A percentile compares a stretch with the other conserved stretches of the same genome.
These are phyloP conservation scores for Apteryx owenii DNA, from an alignment of 2,113 vertebrate genomes.

Conservation along the genomic window DNA sequence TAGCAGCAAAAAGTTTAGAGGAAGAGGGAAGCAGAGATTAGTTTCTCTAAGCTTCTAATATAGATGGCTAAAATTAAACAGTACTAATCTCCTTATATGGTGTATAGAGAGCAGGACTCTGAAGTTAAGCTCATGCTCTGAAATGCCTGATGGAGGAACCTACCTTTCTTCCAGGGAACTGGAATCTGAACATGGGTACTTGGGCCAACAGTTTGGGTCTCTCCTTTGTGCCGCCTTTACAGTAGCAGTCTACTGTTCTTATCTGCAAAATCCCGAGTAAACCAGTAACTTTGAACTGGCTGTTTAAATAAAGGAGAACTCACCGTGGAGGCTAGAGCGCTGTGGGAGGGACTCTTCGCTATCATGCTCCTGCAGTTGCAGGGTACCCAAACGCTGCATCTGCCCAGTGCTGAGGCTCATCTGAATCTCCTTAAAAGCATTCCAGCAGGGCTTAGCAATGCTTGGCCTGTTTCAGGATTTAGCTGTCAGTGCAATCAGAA, in stretches of 20 bases:
- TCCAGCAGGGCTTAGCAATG: not conserved
- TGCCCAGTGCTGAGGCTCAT: not conserved
- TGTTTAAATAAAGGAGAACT: not conserved
- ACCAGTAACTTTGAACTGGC: not conserved
- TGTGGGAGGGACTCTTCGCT: not conserved
- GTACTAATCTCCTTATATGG: not conserved
- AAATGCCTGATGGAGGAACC: not conserved
- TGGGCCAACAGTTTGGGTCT: not conserved
- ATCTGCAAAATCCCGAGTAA: not conserved
- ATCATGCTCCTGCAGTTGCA: fast-evolving
- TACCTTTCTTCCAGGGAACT: not conserved
- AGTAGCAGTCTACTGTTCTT: fast-evolving
- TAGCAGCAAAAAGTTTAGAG: not conserved
- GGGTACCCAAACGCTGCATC: not conserved
- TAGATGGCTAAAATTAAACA: too few relatives aligned
- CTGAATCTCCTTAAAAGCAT: not conserved
- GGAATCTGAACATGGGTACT: not conserved
- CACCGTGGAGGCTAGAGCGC: not conserved
- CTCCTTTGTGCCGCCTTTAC: not conserved
- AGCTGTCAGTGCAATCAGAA: not conserved
- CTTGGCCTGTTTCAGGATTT: not conserved
- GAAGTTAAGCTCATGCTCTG: not conserved
- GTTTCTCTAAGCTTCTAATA: too few relatives aligned
- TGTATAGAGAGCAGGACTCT: not conserved
- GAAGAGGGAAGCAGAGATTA: not conserved